Evolutionary conservation across 2,113 vertebrate species (phyloP), one percentile per base, ranked within the genome.

Genomic region (Cranoglanis bouderius): DNA sequence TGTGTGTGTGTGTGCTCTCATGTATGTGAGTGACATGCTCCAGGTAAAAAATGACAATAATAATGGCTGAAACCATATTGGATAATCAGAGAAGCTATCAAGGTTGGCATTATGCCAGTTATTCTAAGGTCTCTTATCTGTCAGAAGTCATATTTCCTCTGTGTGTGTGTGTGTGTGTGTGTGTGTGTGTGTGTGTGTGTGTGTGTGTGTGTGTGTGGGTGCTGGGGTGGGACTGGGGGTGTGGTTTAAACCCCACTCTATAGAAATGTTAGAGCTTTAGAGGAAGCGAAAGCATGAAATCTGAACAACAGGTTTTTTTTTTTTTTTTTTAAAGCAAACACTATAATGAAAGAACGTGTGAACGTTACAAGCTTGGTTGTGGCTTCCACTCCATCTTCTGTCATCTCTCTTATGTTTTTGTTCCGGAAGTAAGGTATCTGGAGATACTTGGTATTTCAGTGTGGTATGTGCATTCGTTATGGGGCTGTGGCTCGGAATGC

Each of bases 241-340:
- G n/a, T n/a, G 16, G 49, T 63, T 85, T 18, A 77, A 74, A 78
- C n/a, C 86, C 84, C 40, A 89, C 61, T 89, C 35, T 29, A 4
- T 51, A 92, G 91, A 93, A 94, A 95, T 93, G 93, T 57, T 1
- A n/a, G 87, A 92, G 92, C 92, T 93, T 95, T 94, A 85, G 57
- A 87, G 82, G 82, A 84, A 82, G 55, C 82, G 67, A 74, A 55
- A 78, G 65, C 88, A 88, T 90, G 51, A 83, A 57, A 92, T 93
- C 91, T 85, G 93, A 87, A 90, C 51, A 93, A 90, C 90, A 91
- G 92, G 92, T 94, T 94, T 92, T 94, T 94, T 92, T 74, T 77
- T 74, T 43, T 51, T 53, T 53, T 72, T 72, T 82, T 55, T 49
- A 49, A 84, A 84, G 82, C 57, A 84, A 84, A 63, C 82, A 84